Conservation (phyloP, 2,113 vertebrate species). For the Furnarius figulus region DNA sequence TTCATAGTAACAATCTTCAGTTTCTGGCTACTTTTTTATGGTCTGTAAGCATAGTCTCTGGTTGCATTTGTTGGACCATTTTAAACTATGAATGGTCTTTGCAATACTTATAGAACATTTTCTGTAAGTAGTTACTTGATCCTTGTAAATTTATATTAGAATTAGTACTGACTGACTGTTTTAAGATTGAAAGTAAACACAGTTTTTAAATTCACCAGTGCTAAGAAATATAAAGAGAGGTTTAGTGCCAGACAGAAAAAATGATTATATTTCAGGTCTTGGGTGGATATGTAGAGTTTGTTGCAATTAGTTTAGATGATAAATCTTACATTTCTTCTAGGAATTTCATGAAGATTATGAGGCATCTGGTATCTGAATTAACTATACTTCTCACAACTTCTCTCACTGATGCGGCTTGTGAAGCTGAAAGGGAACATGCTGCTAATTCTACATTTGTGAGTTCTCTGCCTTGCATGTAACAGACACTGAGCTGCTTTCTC, state of each 20-base stretch:
- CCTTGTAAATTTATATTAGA: slow-evolving; percentile 18
- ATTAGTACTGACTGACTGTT: slow-evolving; percentile 13
- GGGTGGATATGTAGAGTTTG: neutral
- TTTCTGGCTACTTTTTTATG: neutral
- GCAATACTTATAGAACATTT: neutral
- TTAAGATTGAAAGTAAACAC: slow-evolving; percentile 17
- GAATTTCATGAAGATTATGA: neutral
- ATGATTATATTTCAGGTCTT: neutral
- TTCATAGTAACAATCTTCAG: neutral
- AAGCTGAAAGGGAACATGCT: neutral
- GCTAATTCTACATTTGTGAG: neutral
- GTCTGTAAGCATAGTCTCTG: neutral
- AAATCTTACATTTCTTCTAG: neutral
- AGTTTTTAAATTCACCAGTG: neutral
- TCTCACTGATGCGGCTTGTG: neutral
- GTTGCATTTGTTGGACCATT: neutral
- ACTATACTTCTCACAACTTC: neutral
- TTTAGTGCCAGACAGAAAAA: neutral
- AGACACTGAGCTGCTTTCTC: neutral
- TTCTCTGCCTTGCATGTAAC: neutral
- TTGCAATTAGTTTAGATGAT: neutral
- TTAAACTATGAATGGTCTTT: neutral
- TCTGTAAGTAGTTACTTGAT: neutral
- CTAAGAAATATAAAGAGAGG: neutral
- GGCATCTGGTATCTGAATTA: neutral